Base-by-base conservation (phyloP, 2,113 vertebrate genomes). In the Picathartes gymnocephalus region DNA sequence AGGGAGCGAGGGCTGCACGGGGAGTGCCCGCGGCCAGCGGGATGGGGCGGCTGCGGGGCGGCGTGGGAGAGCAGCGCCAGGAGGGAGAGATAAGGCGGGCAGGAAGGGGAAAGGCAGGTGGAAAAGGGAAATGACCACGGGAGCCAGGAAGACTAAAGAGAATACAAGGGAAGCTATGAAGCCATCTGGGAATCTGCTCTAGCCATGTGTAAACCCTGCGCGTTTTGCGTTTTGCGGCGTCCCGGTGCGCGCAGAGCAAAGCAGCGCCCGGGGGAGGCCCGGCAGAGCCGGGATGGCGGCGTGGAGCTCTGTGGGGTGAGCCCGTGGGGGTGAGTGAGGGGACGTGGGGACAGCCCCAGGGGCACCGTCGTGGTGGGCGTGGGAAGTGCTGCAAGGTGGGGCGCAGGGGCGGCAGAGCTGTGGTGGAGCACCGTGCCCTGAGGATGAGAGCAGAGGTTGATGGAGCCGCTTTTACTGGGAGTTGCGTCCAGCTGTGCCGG, bases 171-270 rank as follows among this genome's bases (percentile, higher is more conserved):
- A 96, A 97, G 60, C 95, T 93, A 12, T 3, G 95, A 92, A 92
- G 94, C 94, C 96, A 96, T 95, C 90, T 96, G 93, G 95, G 96
- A 96, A 96, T 96, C 92, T 94, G 90, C 88, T 96, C 86, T 86
- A 78, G 92, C 79, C 87, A 77, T 20, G 28, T 83, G 92, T 57
- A 30, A 53, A 13, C 76, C 9, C 7, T 56, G 3, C 11, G 5
- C 47, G 48, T 80, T 79, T n/a, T n/a, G n/a, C n/a, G n/a, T n/a
- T 84, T 16, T 61, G 74, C 5, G 10, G 90, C 82, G 79, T 78
- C 64, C 76, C 76, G 4, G 27, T 14, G 42, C 0, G 42, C 3
- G 7, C 91, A 87, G 84, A 91, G 69, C 31, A 22, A 4, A 25
- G 61, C 50, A 0, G 69, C 28, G 1, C 72, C 39, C 6, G 2